Base-by-base conservation (phyloP, 1,140 invertebrate genomes). In the Gryllus bimaculatus region DNA sequence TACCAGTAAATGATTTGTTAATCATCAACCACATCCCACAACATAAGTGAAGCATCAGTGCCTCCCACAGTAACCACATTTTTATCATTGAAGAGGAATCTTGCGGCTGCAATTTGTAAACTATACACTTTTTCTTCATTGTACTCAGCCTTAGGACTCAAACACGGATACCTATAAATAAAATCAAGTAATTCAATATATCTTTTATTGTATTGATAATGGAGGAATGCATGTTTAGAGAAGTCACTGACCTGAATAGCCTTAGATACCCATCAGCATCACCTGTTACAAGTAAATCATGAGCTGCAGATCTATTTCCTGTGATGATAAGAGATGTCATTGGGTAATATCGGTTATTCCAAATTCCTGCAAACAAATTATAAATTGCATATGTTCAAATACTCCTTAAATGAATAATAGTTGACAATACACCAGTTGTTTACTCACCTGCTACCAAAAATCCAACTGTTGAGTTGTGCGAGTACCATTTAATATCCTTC, bases 201-300 rank as follows among this genome's bases (percentile, higher is more conserved):
- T 13, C 10, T 66, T 66, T 18, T 66, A 66, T 66, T 13, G 18
- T 1, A 66, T 13, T 2, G 26, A 66, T 13, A 66, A 13, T 66
- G 18, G 54, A 7, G 7, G 18, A 66, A 66, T 13, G 54, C 0
- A 66, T 18, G 7, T 1, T 10, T 66, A 66, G 54, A 66, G 54
- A 66, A 18, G 7, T 75, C 10, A 7, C 79, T 77, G 84, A 92
- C 91, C 91, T 91, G 86, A 96, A 98, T 18, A 98, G 88, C 81
- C 96, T 90, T 18, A 98, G 86, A 85, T 96, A 95, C 20, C 96
- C 96, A 85, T 96, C 96, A 76, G 95, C 93, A 85, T 98, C 96
- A 12, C 95, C 96, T 76, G 92, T 92, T 26, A 95, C 91, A 6
- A 98, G 85, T 81, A 97, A 90, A 83, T 95, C 93, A 82, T 95